Conservation (phyloP, 2,113 vertebrate genomes). For the Galeopterus variegatus region DNA sequence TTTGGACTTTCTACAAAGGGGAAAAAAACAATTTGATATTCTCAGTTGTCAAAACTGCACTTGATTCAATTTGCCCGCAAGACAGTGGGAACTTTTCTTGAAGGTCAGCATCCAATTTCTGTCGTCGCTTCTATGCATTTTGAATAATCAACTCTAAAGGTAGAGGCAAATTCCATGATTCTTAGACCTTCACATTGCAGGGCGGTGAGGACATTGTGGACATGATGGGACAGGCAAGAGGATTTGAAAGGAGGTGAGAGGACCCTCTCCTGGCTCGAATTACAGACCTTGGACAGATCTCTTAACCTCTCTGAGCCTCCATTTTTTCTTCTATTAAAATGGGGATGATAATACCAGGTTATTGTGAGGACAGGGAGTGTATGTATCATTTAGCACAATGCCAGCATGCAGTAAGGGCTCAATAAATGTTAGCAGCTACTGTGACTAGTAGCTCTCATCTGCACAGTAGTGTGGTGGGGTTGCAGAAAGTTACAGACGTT, state of each 20-base stretch:
- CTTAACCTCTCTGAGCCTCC: background rate
- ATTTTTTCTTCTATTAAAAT: background rate
- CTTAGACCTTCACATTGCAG: background rate
- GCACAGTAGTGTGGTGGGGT: background rate
- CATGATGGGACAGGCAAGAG: accelerated
- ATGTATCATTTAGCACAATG: background rate
- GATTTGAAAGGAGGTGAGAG: background rate
- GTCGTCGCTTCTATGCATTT: background rate
- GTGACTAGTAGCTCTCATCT: accelerated
- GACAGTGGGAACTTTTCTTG: background rate
- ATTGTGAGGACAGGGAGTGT: background rate
- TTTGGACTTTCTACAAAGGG: background rate
- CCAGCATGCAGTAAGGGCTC: background rate
- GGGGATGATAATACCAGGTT: background rate
- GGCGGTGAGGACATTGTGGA: background rate
- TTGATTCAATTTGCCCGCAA: constrained; percentile 22
- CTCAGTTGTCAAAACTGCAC: background rate
- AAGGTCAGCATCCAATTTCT: constrained; percentile 62
- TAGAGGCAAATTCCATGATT: background rate
- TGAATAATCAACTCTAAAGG: constrained; percentile 40
- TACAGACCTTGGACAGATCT: background rate
- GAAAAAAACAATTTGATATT: background rate
- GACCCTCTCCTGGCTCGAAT: background rate
- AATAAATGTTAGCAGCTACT: background rate
- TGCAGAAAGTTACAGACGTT: background rate